Percentiles rank a stretch among this genome's conserved stretches.
Evolutionary conservation across 2,888 invertebrate genomes (phyloP).

Genomic region (Theodoxus fluviatilis): DNA sequence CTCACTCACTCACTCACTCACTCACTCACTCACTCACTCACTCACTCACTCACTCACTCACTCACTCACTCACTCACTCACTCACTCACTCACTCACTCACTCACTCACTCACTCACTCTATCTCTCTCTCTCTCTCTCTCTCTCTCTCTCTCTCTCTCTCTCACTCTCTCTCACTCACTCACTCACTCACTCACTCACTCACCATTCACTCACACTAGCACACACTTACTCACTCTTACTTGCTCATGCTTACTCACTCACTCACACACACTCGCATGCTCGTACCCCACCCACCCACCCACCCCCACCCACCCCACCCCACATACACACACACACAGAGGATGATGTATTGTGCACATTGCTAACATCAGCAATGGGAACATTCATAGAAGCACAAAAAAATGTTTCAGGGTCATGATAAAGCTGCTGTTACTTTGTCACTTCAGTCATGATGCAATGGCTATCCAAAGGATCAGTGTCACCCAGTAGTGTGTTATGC

Average conservation of each 20-base stretch:
- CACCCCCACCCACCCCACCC: no score
- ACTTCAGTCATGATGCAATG: no score
- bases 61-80: slow-evolving; percentile 1
- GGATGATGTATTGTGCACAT: no score
- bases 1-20: not conserved
- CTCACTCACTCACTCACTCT: slow-evolving; percentile 4
- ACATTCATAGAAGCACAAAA: no score
- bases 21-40: slow-evolving; percentile 1
- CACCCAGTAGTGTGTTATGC: no score
- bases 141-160: not conserved
- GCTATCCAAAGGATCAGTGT: no score
- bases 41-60: not conserved
- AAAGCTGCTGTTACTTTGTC: no score
- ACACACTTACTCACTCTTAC: slow-evolving; percentile 10
- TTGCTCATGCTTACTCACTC: slow-evolving; percentile 4
- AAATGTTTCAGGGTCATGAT: no score
- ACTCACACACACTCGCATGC: no score
- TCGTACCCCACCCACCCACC: no score
- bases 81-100: not conserved
- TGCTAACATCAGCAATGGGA: no score
- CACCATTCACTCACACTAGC: slow-evolving; percentile 3
- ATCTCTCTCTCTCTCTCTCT: slow-evolving; percentile 1
- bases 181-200: not conserved
- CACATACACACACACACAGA: no score
- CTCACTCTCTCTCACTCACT: not conserved